Base-by-base conservation (phyloP, 2,888 invertebrate species). In the Bombylius major region DNA sequence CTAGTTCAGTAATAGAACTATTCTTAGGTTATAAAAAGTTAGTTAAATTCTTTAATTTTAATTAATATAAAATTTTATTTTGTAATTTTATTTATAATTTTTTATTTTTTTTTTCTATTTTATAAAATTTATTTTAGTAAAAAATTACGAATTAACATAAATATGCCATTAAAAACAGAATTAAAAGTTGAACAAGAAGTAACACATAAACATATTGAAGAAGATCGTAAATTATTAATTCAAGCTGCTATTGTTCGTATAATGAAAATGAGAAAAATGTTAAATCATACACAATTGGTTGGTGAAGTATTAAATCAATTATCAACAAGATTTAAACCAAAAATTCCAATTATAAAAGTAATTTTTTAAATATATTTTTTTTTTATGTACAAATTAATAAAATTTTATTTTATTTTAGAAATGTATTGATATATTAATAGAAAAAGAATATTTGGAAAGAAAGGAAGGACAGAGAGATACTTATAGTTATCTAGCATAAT, bases 381-480 rank as follows among this genome's bases (percentile, higher is more conserved):
- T 39, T 23, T 23, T 23, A 23, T 23, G 23, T 23, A 23, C 3
- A 23, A 23, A 23, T 23, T 39, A 39, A 39, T 8, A 39, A 8
- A 6, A 39, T 8, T 23, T 23, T 23, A 1, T 23, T 23, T 23
- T 23, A 23, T 23, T 23, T 23, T 39, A 39, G 91, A 97, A 97
- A 86, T 98, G 98, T 79, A 99, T 99, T 79, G 98, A 99, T 77
- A 96, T 97, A 69, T 82, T 99, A 68, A 99, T 99, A 69, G 99
- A 99, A 77, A 99, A 99, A 75, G 99, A 98, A 75, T 99, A 98
- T 76, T 76, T 99, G 71, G 95, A 96, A 71, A 84, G 99, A 70
- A 92, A 92, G 62, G 97, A 97, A 69, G 95, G 93, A 50, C 92
- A 95, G 74, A 97, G 96, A 77, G 98, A 99, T 78, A 94, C 94